phyloP scores from a whole-genome alignment of 2,797 vertebrate genomes.

The Dallia pectoralis region DNA sequence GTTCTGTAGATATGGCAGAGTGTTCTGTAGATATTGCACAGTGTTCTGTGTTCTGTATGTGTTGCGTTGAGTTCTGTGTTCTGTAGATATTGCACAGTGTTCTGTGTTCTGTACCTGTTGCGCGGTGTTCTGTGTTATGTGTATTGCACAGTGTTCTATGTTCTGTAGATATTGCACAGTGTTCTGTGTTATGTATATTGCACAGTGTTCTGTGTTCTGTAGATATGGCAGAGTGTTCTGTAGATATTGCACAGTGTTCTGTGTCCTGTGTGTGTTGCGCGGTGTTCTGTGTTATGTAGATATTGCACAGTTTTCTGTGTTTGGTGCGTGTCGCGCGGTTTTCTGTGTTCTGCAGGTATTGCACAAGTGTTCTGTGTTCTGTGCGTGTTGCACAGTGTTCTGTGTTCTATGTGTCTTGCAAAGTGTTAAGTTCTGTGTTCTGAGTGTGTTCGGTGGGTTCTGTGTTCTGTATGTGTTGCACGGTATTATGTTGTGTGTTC shows the following conservation, averaged over 20 bases:
- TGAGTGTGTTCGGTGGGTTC: slow-evolving; percentile 8
- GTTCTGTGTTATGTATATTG: background rate
- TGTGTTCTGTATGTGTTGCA: background rate
- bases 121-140: too few relatives aligned
- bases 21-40: background rate
- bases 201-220: too few relatives aligned
- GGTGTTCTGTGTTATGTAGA: too few relatives aligned
- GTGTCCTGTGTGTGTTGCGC: too few relatives aligned
- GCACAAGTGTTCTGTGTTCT: too few relatives aligned
- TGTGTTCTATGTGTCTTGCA: too few relatives aligned
- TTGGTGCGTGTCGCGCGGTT: slow-evolving; percentile 5
- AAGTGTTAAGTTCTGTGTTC: too few relatives aligned
- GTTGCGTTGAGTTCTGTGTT: too few relatives aligned
- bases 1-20: too few relatives aligned
- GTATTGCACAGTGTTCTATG: background rate
- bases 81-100: slow-evolving; percentile 2
- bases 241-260: background rate
- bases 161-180: background rate
- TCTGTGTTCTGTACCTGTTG: slow-evolving; percentile 6
- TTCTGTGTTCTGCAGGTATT: background rate
- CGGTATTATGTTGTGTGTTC: background rate
- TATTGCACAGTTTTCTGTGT: slow-evolving; percentile 3
- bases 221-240: too few relatives aligned
- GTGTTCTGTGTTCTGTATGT: too few relatives aligned
- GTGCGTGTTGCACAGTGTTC: background rate